phyloP scores from a whole-genome alignment of 2,113 vertebrate species.

The Danionella cerebrum region DNA sequence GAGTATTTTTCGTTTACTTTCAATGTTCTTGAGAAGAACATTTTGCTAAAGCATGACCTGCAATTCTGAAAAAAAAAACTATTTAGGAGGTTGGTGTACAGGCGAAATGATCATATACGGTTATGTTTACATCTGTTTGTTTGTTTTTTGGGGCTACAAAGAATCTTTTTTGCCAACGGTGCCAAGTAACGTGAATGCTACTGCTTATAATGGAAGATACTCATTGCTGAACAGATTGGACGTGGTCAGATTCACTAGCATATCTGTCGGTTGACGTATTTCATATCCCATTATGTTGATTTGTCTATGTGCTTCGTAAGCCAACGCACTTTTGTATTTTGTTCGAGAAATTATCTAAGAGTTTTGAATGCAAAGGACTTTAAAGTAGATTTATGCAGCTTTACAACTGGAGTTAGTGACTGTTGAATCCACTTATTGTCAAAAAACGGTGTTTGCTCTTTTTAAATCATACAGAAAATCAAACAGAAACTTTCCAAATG shows the following conservation, averaged over 20 bases:
- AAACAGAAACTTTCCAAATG: not conserved
- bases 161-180: slow-evolving; percentile 94
- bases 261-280: slow-evolving; percentile 53
- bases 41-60: slow-evolving; percentile 99
- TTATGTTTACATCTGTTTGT: slow-evolving; percentile 87
- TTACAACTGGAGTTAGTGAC: too few relatives aligned
- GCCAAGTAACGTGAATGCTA: slow-evolving; percentile 99
- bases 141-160: slow-evolving; percentile 79
- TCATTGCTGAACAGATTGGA: slow-evolving; percentile 93
- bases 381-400: not conserved
- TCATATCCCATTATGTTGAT: slow-evolving; percentile 32
- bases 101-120: slow-evolving; percentile 88
- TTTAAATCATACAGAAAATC: too few relatives aligned
- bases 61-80: slow-evolving; percentile 88
- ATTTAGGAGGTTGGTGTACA: slow-evolving; percentile 96
- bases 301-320: not conserved
- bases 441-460: too few relatives aligned
- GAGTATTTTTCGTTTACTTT: slow-evolving; percentile 99
- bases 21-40: slow-evolving; percentile 98
- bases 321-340: not conserved
- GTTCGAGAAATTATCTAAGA: not conserved
- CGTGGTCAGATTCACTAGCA: slow-evolving; percentile 74
- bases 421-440: too few relatives aligned
- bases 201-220: slow-evolving; percentile 85
- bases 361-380: not conserved